Evolutionary conservation across 2,888 invertebrate species (phyloP).

Genomic region (Nomada ruficornis): DNA sequence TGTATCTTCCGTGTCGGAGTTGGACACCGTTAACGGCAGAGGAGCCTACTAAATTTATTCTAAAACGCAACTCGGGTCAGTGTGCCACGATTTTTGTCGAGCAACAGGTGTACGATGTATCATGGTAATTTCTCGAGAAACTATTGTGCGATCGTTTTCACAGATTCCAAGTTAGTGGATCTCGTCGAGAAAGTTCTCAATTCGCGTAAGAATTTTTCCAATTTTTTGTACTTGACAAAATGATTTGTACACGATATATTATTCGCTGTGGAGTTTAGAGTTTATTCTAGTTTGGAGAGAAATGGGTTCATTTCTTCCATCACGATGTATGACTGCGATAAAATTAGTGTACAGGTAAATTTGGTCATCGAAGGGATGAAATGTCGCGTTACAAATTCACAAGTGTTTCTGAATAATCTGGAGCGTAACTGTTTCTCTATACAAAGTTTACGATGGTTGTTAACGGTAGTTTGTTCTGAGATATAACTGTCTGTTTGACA

Average conservation of each 20-base stretch:
- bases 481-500: slow-evolving; percentile 41
- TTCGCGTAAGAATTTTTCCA: neutral
- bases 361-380: no score
- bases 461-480: slow-evolving; percentile 43
- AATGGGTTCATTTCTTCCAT: no score
- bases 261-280: no score
- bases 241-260: no score
- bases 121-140: slow-evolving; percentile 45
- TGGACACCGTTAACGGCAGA: slow-evolving; percentile 75
- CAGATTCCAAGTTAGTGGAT: neutral
- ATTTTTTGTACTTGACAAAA: neutral
- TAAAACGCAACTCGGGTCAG: slow-evolving; percentile 80
- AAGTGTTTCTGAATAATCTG: neutral
- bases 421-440: slow-evolving; percentile 1
- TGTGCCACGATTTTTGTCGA: slow-evolving; percentile 78
- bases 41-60: slow-evolving; percentile 78
- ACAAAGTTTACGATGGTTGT: slow-evolving; percentile 10
- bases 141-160: neutral
- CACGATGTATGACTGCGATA: no score
- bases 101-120: slow-evolving; percentile 53
- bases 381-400: neutral
- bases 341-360: no score
- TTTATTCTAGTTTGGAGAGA: no score
- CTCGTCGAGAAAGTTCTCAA: neutral
- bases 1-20: slow-evolving; percentile 54